phyloP scores from a whole-genome alignment of 1,140 invertebrate species.

The Carcinoscorpius rotundicauda region DNA sequence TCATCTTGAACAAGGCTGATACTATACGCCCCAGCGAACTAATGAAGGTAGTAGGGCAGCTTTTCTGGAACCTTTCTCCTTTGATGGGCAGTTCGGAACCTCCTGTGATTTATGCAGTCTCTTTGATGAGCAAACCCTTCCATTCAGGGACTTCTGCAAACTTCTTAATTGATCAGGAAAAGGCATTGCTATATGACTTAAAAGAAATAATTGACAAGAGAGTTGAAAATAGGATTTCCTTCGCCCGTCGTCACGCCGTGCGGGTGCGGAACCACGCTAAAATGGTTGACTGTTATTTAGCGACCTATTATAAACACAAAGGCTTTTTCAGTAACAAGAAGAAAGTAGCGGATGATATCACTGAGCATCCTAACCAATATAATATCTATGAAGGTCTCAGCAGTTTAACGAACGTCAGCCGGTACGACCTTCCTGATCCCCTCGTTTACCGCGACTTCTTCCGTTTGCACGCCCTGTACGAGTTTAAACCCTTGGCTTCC shows the following conservation, averaged over 20 bases:
- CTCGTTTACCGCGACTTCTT: conserved; percentile 88
- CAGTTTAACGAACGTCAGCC: conserved; percentile 78
- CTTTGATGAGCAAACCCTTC: conserved; percentile 67
- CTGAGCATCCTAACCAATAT: conserved; percentile 87
- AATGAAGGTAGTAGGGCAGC: conserved; percentile 57
- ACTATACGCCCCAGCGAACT: conserved; percentile 82
- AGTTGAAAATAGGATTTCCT: conserved; percentile 87
- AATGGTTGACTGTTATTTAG: conserved; percentile 89
- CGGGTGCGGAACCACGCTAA: conserved; percentile 92
- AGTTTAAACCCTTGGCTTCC: conserved; percentile 70
- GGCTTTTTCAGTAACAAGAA: conserved; percentile 82
- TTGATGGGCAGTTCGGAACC: conserved; percentile 84
- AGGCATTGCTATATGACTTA: conserved; percentile 70
- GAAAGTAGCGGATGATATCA: conserved; percentile 46
- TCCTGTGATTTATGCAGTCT: conserved; percentile 81
- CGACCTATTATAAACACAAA: conserved; percentile 87
- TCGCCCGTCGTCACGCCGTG: conserved; percentile 83
- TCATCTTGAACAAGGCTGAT: conserved; percentile 89
- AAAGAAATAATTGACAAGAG: conserved; percentile 42
- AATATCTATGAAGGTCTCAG: conserved; percentile 65
- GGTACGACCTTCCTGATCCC: conserved; percentile 84
- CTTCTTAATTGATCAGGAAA: conserved; percentile 60
- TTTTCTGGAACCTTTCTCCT: conserved; percentile 93
- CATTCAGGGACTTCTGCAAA: conserved; percentile 13
- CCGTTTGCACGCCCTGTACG: conserved; percentile 64